These are phyloP conservation scores for Allobates femoralis DNA, from an alignment of 2,797 vertebrate genomes.

Conservation along the genomic window DNA sequence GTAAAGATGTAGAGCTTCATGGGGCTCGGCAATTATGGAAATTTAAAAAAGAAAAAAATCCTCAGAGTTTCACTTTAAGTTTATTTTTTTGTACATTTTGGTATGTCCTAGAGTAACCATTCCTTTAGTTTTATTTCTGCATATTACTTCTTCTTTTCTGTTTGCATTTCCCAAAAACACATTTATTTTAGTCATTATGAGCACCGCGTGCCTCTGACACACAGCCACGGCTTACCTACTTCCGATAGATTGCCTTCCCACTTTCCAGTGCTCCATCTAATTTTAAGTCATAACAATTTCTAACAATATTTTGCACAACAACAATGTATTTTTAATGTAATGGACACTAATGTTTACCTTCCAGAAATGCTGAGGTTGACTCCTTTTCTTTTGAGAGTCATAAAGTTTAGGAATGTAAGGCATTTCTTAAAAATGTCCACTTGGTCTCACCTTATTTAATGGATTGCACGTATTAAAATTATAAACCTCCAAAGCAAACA, in stretches of 20 bases:
- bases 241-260: constrained; percentile 22
- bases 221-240: constrained; percentile 19
- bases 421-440: too few relatives aligned
- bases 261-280: constrained; percentile 12
- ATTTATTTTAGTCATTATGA: constrained; percentile 51
- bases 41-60: too few relatives aligned
- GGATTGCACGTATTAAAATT: too few relatives aligned
- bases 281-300: not conserved
- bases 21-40: too few relatives aligned
- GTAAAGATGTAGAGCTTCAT: not conserved
- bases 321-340: too few relatives aligned
- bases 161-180: constrained; percentile 34
- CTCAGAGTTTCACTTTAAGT: not conserved
- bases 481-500: too few relatives aligned
- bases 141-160: constrained; percentile 53
- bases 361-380: too few relatives aligned
- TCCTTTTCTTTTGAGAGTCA: too few relatives aligned
- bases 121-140: constrained; percentile 29
- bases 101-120: constrained; percentile 33
- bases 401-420: too few relatives aligned
- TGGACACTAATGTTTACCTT: too few relatives aligned
- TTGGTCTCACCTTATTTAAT: too few relatives aligned
- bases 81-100: not conserved
- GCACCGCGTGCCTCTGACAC: constrained; percentile 57
- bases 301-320: not conserved